Base-by-base conservation (phyloP, 2,113 vertebrate species). In the Numida meleagris region DNA sequence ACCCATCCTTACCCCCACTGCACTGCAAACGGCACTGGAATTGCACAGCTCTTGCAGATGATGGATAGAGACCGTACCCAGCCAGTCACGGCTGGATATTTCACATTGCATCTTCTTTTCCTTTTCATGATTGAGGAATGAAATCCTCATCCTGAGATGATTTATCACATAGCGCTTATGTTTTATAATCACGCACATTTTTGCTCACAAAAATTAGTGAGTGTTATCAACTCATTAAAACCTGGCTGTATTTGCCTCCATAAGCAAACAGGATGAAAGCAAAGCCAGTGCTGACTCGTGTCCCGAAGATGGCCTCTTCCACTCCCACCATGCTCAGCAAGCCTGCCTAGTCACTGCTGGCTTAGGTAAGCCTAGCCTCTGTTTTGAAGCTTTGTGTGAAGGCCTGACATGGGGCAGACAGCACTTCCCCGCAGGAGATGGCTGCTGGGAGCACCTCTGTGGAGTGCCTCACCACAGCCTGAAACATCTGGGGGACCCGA, bases 341-440 rank as follows among this genome's bases (percentile, higher is more conserved):
- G 33, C n/a, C 38, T 46, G 61, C n/a, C 68, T 46, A 3, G 36
- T 55, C 61, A 27, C 31, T 17, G 1, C 9, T 58, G 72, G 42
- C 11, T 75, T 14, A 27, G 50, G 42, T 29, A 84, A 82, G 50
- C 74, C 29, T 61, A 78, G 23, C 31, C 33, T 58, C 33, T 50
- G 11, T 40, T 31, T 68, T 58, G 68, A 25, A 78, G 0, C 42
- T 72, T 53, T 24, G 36, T 2, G 0, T 5, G 57, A 0, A 4
- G 31, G 11, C 77, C 68, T 3, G 4, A 74, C 73, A 6, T 23
- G 57, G 13, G 62, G n/a, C 40, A 17, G 66, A 48, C 18, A 48
- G 53, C 7, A 33, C 25, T 43, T 17, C 34, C 9, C 7, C 45
- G 31, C 57, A 36, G 67, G 50, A n/a, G 16, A n/a, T 4, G 29